Conservation (phyloP, 2,888 invertebrate species). For the Cryptocephalus primarius region DNA sequence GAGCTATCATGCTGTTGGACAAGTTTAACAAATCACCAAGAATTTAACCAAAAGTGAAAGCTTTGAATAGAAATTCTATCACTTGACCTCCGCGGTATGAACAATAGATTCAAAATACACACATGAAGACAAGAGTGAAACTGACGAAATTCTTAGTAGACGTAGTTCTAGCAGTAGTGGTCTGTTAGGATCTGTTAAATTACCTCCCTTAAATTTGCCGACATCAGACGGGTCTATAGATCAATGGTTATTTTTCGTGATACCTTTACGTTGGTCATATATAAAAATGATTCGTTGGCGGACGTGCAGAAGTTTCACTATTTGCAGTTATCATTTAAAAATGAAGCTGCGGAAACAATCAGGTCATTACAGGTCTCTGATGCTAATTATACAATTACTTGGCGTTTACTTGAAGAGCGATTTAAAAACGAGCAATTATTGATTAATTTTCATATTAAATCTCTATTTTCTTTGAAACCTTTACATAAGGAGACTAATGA, state of each 20-base stretch:
- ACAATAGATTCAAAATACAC: background rate
- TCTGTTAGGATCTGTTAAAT: background rate
- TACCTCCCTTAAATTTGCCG: background rate
- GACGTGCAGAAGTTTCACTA: background rate
- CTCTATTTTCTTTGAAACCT: background rate
- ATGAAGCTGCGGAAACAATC: background rate
- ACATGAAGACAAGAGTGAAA: background rate
- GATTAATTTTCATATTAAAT: slow-evolving; percentile 1
- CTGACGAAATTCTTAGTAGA: background rate
- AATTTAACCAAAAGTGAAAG: background rate
- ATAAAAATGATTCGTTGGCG: background rate
- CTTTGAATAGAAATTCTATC: background rate
- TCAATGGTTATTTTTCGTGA: background rate
- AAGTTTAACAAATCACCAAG: no score
- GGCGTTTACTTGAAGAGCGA: background rate
- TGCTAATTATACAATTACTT: background rate
- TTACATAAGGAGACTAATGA: background rate
- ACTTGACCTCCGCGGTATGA: background rate
- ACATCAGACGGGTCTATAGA: background rate
- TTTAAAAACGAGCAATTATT: background rate
- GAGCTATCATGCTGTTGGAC: no score
- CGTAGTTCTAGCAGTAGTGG: background rate
- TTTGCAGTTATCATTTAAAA: background rate
- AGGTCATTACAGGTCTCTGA: background rate
- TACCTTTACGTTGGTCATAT: background rate